These are phyloP conservation scores for Cotesia typhae DNA, from an alignment of 1,140 invertebrate genomes.

Conservation along the genomic window DNA sequence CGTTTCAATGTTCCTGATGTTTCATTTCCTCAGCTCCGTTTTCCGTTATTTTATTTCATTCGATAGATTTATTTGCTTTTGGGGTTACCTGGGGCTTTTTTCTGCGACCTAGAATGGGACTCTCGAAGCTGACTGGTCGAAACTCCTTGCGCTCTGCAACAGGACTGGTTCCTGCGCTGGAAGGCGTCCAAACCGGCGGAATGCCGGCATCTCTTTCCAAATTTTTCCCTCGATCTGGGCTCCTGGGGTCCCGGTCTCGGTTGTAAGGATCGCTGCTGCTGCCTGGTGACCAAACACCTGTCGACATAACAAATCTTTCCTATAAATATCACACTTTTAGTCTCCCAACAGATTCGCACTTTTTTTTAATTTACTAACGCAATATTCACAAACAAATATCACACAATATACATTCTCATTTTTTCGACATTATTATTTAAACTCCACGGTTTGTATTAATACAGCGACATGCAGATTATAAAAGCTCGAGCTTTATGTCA, in stretches of 20 bases:
- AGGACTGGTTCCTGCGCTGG: constrained; percentile 73
- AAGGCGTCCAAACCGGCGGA: constrained; percentile 79
- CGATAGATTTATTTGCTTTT: background rate
- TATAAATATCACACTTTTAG: constrained; percentile 26
- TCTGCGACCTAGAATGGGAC: constrained; percentile 71
- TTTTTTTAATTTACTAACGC: constrained; percentile 27
- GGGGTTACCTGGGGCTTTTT: constrained; percentile 39
- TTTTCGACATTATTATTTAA: constrained; percentile 6
- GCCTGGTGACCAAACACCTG: constrained; percentile 67
- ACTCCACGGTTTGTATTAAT: background rate
- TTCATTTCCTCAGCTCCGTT: constrained; percentile 6
- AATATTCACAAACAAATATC: constrained; percentile 37
- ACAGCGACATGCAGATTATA: too few species aligned
- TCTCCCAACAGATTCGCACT: background rate
- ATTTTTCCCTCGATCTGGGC: constrained; percentile 53
- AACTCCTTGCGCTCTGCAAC: constrained; percentile 74
- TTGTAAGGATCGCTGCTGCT: constrained; percentile 58
- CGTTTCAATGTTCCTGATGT: constrained; percentile 26
- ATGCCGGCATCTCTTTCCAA: constrained; percentile 65
- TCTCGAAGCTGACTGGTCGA: constrained; percentile 80
- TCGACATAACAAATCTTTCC: constrained; percentile 40
- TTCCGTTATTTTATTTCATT: background rate
- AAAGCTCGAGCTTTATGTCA: too few species aligned
- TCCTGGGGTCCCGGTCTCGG: constrained; percentile 64
- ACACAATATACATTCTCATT: constrained; percentile 15